These are phyloP conservation scores for Sus cebifrons DNA, from an alignment of 2,797 vertebrate species.

Conservation along the genomic window DNA sequence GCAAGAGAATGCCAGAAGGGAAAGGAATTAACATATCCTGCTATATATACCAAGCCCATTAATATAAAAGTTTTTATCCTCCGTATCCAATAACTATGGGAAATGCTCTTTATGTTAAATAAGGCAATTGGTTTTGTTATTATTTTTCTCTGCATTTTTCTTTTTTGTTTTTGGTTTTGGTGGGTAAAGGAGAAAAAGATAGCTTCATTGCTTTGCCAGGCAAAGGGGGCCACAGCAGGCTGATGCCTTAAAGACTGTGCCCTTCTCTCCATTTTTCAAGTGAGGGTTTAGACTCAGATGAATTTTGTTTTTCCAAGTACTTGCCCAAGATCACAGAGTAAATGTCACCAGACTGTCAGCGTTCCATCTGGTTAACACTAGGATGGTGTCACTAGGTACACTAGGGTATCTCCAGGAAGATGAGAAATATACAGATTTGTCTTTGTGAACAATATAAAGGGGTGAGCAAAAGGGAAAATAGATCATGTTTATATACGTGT, in stretches of 20 bases:
- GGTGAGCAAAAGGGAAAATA: neutral
- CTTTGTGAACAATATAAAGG: neutral
- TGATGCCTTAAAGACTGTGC: too few relatives aligned
- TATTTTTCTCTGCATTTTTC: neutral
- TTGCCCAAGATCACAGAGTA: neutral
- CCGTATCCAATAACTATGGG: neutral
- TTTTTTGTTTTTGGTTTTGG: too few relatives aligned
- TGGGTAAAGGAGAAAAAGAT: too few relatives aligned
- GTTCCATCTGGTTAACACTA: neutral
- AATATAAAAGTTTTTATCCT: constrained; percentile 12
- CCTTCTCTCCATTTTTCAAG: neutral
- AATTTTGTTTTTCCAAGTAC: neutral
- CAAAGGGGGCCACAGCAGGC: too few relatives aligned
- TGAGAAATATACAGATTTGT: neutral
- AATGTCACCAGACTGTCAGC: neutral
- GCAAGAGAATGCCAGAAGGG: neutral
- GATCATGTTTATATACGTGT: neutral
- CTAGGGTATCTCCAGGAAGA: neutral
- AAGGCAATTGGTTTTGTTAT: neutral
- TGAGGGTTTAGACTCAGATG: neutral
- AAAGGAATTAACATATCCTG: neutral
- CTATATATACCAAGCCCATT: neutral
- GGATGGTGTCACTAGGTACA: too few relatives aligned
- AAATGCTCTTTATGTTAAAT: constrained; percentile 6
- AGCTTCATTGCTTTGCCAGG: too few relatives aligned